Evolutionary conservation across 2,797 vertebrate genomes (phyloP), one percentile per base, ranked within the genome.

Genomic region (Clamator glandarius): DNA sequence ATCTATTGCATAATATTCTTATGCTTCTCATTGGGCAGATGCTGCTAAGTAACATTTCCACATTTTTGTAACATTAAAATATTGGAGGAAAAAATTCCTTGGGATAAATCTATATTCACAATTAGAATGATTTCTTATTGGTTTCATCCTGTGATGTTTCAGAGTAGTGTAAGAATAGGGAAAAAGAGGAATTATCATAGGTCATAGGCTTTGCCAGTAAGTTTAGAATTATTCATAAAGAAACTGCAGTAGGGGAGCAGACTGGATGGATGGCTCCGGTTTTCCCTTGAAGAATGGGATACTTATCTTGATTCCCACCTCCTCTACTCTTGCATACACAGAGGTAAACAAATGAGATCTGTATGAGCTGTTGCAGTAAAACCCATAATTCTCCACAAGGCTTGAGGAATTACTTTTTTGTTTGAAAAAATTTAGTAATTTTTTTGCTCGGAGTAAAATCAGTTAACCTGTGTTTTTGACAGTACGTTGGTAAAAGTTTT

Each of bases 141-240:
- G 24, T 88, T 92, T 78, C 29, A 50, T 66, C 17, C 33, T 70
- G 15, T 68, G 39, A n/a, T 90, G 16, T 87, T 93, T 73, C 33
- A 70, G 55, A 57, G 23, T 39, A 46, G 18, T 31, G 12, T 57
- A 74, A 80, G 41, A 66, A 50, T 13, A 52, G 39, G 42, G 28
- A 73, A 70, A 69, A 33, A n/a, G 19, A 41, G n/a, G 23, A 77
- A 69, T 59, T 92, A n/a, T 66, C 12, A 33, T 54, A 81, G 67
- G 52, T 77, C 58, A 66, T 26, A 75, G 25, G 69, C 46, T 82
- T 93, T 69, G 18, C 70, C 50, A 39, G 44, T 91, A 79, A 61
- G 41, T 70, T 94, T 85, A 84, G 74, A 94, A 95, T 57, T 73
- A 80, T 80, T 96, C 79, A 57, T 31, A 89, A 75, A 87, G 92